Conservation (phyloP, 2,888 invertebrate species). For the Sarcophaga subvicina region DNA sequence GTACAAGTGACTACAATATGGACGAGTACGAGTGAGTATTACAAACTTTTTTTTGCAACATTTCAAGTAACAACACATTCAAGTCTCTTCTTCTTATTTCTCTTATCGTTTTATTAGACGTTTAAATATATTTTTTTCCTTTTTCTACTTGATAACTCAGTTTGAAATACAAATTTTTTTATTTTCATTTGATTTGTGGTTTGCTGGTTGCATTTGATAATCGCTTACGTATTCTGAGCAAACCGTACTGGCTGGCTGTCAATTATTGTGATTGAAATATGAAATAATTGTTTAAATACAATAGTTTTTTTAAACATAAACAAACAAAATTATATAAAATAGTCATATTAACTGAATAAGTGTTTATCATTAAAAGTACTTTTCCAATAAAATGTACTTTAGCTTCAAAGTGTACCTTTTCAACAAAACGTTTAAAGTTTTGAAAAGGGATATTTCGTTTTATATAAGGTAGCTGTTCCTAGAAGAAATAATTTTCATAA, state of each 20-base stretch:
- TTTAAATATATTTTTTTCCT: background rate
- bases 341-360: conserved; percentile 4
- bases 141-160: background rate
- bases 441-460: background rate
- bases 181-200: background rate
- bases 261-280: conserved; percentile 50
- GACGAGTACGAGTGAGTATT: background rate
- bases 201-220: conserved; percentile 10
- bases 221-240: conserved; percentile 62
- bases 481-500: too few species aligned
- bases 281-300: conserved; percentile 6
- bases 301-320: background rate
- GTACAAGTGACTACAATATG: background rate
- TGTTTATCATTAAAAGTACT: background rate
- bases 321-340: background rate
- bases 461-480: too few species aligned
- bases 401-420: too few species aligned
- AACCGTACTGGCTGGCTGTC: conserved; percentile 59
- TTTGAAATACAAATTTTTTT: background rate
- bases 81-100: conserved; percentile 18
- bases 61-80: conserved; percentile 25
- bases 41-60: background rate
- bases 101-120: conserved; percentile 1
- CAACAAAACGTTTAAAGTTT: background rate
- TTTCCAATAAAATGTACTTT: too few species aligned